Evolutionary conservation across 2,888 invertebrate species (phyloP), one percentile per base, ranked within the genome.

Genomic region (Dyspetes luteomarginatus): DNA sequence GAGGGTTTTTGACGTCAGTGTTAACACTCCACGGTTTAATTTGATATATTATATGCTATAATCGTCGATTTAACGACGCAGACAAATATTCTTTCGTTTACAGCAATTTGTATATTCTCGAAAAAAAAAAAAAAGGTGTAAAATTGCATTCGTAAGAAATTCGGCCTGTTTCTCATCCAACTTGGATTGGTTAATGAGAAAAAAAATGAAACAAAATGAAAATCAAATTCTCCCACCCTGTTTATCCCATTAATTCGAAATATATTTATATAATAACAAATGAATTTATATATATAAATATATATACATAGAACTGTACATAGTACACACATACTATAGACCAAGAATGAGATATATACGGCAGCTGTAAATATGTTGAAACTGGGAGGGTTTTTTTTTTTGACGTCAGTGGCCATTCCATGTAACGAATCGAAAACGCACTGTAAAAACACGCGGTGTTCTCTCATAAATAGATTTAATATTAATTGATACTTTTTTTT

Each of bases 291-390:
- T 24, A 73, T 64, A 73, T 62, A 24, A 36, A 19, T 30, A 58
- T 55, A 68, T 28, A 65, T 68, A 78, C 24, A 43, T 55, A 72
- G 60, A 72, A 76, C 60, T 80, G 75, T 80, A 76, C 73, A 84
- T 82, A 82, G 71, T 75, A 72, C 58, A 81, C 65, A 78, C 75
- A 75, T 69, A 84, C 78, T 78, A 73, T 78, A 82, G 82, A 81
- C 65, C 75, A 75, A 78, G 52, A 67, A 83, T 76, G 80, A 78
- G 77, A 77, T 82, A 82, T n/a, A n/a, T 71, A 75, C 64, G 45
- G 62, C 76, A 78, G 69, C 73, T 84, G 83, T 84, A 84, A 80
- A 83, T 84, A 84, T 64, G 81, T 68, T 81, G 74, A 65, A 60
- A 74, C 81, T 52, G 78, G 79, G 82, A 78, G 67, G 83, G n/a